phyloP scores from a whole-genome alignment of 1,140 invertebrate genomes.

The Papilio aristodemus region DNA sequence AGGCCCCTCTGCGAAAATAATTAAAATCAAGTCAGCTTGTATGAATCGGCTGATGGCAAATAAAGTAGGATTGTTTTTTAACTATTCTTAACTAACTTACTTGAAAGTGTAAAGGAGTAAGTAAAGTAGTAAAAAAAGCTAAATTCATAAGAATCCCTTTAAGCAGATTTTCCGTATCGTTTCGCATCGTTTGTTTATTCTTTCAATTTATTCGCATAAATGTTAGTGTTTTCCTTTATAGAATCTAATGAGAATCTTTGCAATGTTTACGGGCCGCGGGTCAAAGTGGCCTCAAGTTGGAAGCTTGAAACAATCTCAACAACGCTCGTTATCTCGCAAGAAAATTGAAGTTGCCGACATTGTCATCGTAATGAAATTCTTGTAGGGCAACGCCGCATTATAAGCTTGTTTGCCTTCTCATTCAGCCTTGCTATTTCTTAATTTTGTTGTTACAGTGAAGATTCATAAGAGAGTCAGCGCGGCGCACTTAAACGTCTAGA shows the following conservation, averaged over 20 bases:
- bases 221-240: constrained; percentile 48
- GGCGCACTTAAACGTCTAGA: constrained; percentile 17
- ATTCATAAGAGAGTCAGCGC: constrained; percentile 37
- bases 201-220: constrained; percentile 36
- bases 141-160: not conserved
- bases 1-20: no score
- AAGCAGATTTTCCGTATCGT: constrained; percentile 14
- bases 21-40: no score
- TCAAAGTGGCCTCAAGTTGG: constrained; percentile 69
- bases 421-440: constrained; percentile 36
- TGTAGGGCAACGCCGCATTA: constrained; percentile 50
- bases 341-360: constrained; percentile 69
- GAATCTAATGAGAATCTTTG: constrained; percentile 64
- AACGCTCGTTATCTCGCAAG: constrained; percentile 64
- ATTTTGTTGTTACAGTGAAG: constrained; percentile 40
- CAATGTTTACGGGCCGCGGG: constrained; percentile 66
- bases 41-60: no score
- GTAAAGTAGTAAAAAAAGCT: not conserved
- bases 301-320: constrained; percentile 66
- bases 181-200: constrained; percentile 17
- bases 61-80: not conserved
- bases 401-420: constrained; percentile 42
- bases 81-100: not conserved
- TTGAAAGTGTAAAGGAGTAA: not conserved
- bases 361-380: constrained; percentile 76